phyloP scores from a whole-genome alignment of 2,113 vertebrate genomes.

The Grammomys surdaster region DNA sequence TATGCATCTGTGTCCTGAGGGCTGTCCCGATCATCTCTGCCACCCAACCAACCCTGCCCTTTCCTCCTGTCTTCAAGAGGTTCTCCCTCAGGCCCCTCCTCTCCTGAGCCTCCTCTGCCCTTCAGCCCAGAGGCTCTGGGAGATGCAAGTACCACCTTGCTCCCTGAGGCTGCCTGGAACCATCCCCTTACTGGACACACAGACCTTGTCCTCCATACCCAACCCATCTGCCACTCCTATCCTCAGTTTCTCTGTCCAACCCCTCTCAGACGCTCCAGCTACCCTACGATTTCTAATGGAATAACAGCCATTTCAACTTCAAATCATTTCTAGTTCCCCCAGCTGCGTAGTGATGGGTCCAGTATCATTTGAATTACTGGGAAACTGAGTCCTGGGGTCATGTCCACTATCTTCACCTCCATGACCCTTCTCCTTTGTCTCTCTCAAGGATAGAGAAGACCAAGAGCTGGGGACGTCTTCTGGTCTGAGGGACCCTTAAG shows the following conservation, averaged over 20 bases:
- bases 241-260: not conserved
- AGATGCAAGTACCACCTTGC: not conserved
- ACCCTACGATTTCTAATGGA: not conserved
- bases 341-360: not conserved
- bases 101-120: not conserved
- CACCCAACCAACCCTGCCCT: not conserved
- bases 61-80: not conserved
- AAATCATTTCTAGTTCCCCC: slow-evolving; percentile 2
- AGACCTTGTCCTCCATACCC: not conserved
- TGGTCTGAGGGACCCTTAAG: not conserved
- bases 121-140: not conserved
- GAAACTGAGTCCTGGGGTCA: not conserved
- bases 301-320: not conserved
- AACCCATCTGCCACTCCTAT: not conserved
- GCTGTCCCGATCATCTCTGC: not conserved
- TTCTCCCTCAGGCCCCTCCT: not conserved
- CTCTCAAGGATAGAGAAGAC: not conserved
- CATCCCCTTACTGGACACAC: not conserved
- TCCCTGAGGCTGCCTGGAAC: not conserved
- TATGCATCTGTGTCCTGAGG: rapidly evolving
- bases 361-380: not conserved
- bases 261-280: not conserved
- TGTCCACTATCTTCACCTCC: not conserved
- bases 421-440: not conserved
- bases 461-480: not conserved